Base-by-base conservation (phyloP, 2,113 vertebrate genomes). In the Eira barbara region DNA sequence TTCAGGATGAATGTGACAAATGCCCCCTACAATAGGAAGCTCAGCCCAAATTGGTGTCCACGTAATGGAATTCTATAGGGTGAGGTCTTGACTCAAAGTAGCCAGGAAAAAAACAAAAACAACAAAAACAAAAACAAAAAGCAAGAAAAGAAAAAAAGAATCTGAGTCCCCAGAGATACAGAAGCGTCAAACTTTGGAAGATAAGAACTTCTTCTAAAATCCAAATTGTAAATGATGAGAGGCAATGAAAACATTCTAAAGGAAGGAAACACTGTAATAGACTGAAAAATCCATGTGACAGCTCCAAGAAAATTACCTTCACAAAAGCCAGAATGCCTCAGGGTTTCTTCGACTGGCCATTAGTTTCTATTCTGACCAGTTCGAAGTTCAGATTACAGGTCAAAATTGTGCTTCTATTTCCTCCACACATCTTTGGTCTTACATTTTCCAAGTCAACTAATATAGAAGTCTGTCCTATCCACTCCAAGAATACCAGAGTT, bases 31-130 rank as follows among this genome's bases (percentile, higher is more conserved):
- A 80, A 39, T 49, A 31, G 27, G 14, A 82, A 93, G 6, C 0
- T 65, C 17, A 4, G 31, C 6, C 3, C 69, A 34, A 7, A 81
- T 13, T 49, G 6, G 27, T 31, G 8, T 65, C 34, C 47, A 20
- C 17, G 4, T 12, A 42, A 71, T 7, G 4, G 9, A 92, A 39
- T 12, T 42, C 36, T 65, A 3, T 6, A 25, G 14, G 20, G 55
- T 91, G n/a, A 87, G 1, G 5, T 67, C 21, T 84, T 84, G 45
- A 36, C 31, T 45, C 83, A 36, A 85, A 89, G 29, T 99, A 84
- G 45, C 29, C 15, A 47, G 31, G 31, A 45, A 59, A 80, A 23
- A 57, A 80, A 21, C 31, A 76, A 36, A 71, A 49, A 76, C 31
- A 73, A 52, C 14, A 52, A 52, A 17, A 55, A 4, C 39, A 42